Base-by-base conservation (phyloP, 2,113 vertebrate genomes). In the Cryptoleucopteryx plumbea region DNA sequence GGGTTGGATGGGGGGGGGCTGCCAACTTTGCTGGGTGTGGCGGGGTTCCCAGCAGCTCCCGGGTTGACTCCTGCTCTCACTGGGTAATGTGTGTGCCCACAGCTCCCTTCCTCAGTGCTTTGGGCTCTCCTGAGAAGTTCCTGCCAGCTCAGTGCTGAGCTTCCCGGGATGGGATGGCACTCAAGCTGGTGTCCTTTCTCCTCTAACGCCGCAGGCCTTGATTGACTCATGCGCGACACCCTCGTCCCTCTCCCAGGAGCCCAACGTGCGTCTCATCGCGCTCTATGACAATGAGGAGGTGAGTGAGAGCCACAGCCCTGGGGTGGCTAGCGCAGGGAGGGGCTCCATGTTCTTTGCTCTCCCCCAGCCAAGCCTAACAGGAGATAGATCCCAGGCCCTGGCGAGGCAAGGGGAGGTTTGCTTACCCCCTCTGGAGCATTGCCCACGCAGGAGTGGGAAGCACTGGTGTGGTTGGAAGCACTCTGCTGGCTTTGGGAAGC, bases 261-360 rank as follows among this genome's bases (percentile, higher is more conserved):
- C 99, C 70, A 99, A 99, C 2, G 93, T 99, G 90, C 98, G 99
- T 75, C 98, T 99, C 98, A 96, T 99, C 12, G 98, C 99, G 0
- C 98, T 99, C 36, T 99, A 99, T 3, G 99, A 99, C 98, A 99
- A 99, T 0, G 99, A 99, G 91, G 99, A 99, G 99, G 99, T 99
- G 93, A 97, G 98, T 0, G 3, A 82, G n/a, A 36, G 42, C 7
- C 45, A 31, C 26, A 38, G 32, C 21, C 0, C 0, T 43, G 82
- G 58, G 11, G 36, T 43, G 36, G 25, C 38, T 40, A 12, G 43
- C 27, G 53, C 56, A 6, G 21, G 11, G 19, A 55, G 56, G 73
- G 19, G 6, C 25, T 83, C 34, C 3, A 2, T 16, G 32, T 48
- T 70, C 58, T 83, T 79, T 5, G 0, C 66, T 82, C 13, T 82